Conservation (phyloP, 1,140 invertebrate genomes). For the Cataglyphis hispanica region DNA sequence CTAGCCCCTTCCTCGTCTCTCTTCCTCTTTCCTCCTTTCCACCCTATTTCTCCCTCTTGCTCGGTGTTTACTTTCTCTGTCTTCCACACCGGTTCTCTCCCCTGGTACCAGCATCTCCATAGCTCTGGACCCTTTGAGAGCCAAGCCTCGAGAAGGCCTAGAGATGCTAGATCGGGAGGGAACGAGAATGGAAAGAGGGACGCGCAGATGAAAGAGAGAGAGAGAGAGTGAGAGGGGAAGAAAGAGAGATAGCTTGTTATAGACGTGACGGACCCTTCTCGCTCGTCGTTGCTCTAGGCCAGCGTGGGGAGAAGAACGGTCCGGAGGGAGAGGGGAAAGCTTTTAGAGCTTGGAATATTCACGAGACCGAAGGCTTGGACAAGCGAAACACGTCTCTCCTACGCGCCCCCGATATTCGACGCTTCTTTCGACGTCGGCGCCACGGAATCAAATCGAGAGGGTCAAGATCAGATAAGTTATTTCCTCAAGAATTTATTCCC, state of each 20-base stretch:
- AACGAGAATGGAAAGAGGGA: slow-evolving; percentile 12
- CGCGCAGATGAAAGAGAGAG: slow-evolving; percentile 7
- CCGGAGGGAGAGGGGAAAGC: slow-evolving; percentile 78
- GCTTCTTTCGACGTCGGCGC: slow-evolving; percentile 71
- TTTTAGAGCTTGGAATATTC: slow-evolving; percentile 85
- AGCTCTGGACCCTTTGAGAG: slow-evolving; percentile 75
- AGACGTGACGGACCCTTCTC: slow-evolving; percentile 83
- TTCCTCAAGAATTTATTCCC: slow-evolving; percentile 1
- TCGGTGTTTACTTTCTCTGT: slow-evolving; percentile 63
- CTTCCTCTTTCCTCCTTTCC: slow-evolving; percentile 63
- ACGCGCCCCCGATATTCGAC: slow-evolving; percentile 52
- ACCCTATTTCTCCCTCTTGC: slow-evolving; percentile 24
- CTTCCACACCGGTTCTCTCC: slow-evolving; percentile 65
- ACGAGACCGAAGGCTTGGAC: slow-evolving; percentile 82
- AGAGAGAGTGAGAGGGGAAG: slow-evolving; percentile 34
- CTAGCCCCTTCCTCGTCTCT: slow-evolving; percentile 73
- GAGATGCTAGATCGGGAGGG: slow-evolving; percentile 52
- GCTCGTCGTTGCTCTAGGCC: slow-evolving; percentile 77
- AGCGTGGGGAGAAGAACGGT: slow-evolving; percentile 64
- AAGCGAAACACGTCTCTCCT: slow-evolving; percentile 83
- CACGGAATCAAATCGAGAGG: slow-evolving; percentile 71
- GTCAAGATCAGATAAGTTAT: slow-evolving; percentile 59
- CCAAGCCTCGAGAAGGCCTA: slow-evolving; percentile 70
- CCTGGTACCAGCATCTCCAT: slow-evolving; percentile 75
- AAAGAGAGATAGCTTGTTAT: slow-evolving; percentile 78